Evolutionary conservation across 2,113 vertebrate species (phyloP).

Genomic region (Cheilinus undulatus): DNA sequence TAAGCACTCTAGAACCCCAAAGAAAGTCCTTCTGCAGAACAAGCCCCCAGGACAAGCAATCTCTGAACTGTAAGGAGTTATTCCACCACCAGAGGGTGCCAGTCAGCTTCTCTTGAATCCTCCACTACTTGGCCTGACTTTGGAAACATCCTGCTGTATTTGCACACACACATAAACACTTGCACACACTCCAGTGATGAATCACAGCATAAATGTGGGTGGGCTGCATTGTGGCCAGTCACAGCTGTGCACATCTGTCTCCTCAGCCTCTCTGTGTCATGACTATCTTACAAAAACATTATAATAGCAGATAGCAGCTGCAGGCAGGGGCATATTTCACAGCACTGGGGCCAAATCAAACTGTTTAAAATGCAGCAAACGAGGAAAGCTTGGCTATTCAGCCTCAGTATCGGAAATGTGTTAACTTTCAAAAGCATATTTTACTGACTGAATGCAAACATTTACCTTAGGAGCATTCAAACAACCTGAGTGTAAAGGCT

Average conservation of each 20-base stretch:
- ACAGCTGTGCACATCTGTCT: conserved; percentile 75
- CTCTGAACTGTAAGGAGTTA: not conserved
- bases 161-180: conserved; percentile 20
- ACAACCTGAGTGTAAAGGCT: not conserved
- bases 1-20: no score
- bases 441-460: conserved; percentile 31
- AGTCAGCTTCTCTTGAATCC: conserved; percentile 8
- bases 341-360: conserved; percentile 42
- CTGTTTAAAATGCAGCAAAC: conserved; percentile 40
- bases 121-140: not conserved
- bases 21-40: no score
- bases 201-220: conserved; percentile 63
- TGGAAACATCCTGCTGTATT: not conserved
- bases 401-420: conserved; percentile 30
- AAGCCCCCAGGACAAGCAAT: no score
- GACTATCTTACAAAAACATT: conserved; percentile 64
- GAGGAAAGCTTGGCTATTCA: conserved; percentile 22
- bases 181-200: conserved; percentile 24
- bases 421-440: conserved; percentile 25
- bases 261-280: conserved; percentile 37
- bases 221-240: conserved; percentile 57
- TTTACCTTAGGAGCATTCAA: conserved; percentile 17
- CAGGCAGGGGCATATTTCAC: conserved; percentile 38
- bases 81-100: conserved; percentile 53
- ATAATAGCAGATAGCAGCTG: conserved; percentile 60